These are phyloP conservation scores for Apis cerana DNA, from an alignment of 1,140 invertebrate genomes.

Conservation along the genomic window DNA sequence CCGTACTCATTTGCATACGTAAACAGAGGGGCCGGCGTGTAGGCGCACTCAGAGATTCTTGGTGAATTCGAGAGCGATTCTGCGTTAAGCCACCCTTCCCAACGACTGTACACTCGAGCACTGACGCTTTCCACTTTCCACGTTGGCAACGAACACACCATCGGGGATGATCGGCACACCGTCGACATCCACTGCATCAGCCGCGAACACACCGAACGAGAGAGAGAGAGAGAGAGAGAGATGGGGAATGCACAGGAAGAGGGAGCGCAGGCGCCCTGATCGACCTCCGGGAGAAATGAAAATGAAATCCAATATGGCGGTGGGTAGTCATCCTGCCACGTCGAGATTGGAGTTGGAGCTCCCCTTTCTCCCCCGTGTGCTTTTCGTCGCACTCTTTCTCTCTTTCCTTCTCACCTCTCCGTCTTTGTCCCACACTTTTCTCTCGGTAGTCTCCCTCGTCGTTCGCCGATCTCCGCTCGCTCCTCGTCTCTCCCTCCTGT, in stretches of 20 bases:
- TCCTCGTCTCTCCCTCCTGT: conserved; percentile 15
- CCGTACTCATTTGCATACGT: conserved; percentile 74
- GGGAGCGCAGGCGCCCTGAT: conserved; percentile 21
- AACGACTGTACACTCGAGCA: conserved; percentile 19
- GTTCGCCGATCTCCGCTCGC: conserved; percentile 7
- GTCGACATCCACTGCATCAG: conserved; percentile 34
- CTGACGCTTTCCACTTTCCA: conserved; percentile 44
- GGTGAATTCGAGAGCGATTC: conserved; percentile 59
- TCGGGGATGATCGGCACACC: conserved; percentile 34
- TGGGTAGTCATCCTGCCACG: conserved; percentile 49
- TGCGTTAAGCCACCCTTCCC: conserved; percentile 29
- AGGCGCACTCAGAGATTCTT: conserved; percentile 69
- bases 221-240: background rate
- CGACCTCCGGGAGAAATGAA: conserved; percentile 57
- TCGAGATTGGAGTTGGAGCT: conserved; percentile 62
- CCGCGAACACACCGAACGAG: conserved; percentile 7
- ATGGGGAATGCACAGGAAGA: background rate
- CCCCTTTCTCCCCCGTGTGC: conserved; percentile 37
- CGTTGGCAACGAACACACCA: conserved; percentile 13
- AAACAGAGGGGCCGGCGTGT: conserved; percentile 69
- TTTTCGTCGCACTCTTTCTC: conserved; percentile 3
- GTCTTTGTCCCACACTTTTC: conserved; percentile 3
- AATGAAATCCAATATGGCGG: conserved; percentile 59
- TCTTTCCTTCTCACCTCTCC: background rate
- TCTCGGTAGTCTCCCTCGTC: background rate